Evolutionary conservation across 2,113 vertebrate species (phyloP).

Genomic region (Rhinolophus ferrumequinum): DNA sequence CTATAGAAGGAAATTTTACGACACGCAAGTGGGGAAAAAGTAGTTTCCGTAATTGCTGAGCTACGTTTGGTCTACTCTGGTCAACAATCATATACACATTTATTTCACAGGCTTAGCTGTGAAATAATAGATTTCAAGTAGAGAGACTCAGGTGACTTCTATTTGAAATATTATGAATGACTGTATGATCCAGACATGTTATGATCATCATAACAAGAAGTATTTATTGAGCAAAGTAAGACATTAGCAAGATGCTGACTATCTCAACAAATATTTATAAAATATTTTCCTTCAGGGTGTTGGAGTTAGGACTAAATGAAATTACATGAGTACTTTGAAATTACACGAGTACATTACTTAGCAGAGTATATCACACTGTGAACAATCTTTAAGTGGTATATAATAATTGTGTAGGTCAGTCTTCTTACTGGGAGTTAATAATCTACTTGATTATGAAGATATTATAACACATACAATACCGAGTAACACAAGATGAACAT

Average conservation of each 20-base stretch:
- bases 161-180: neutral
- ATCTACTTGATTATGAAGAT: neutral
- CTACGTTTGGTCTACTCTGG: neutral
- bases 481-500: neutral
- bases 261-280: neutral
- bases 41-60: neutral
- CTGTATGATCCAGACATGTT: neutral
- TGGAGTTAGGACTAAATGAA: neutral
- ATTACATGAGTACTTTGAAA: neutral
- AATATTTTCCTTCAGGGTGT: neutral
- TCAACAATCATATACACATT: neutral
- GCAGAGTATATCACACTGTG: neutral
- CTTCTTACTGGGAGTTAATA: neutral
- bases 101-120: neutral
- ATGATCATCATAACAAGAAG: neutral
- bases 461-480: neutral
- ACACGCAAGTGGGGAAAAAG: neutral
- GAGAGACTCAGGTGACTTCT: neutral
- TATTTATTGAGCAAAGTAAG: neutral
- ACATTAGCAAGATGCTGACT: neutral
- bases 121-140: neutral
- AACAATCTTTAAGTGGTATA: neutral
- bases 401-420: neutral
- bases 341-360: neutral
- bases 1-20: neutral